Percentiles rank a stretch among this genome's conserved stretches.
Evolutionary conservation across 2,113 vertebrate species (phyloP).

Genomic region (Daphoenositta chrysoptera): DNA sequence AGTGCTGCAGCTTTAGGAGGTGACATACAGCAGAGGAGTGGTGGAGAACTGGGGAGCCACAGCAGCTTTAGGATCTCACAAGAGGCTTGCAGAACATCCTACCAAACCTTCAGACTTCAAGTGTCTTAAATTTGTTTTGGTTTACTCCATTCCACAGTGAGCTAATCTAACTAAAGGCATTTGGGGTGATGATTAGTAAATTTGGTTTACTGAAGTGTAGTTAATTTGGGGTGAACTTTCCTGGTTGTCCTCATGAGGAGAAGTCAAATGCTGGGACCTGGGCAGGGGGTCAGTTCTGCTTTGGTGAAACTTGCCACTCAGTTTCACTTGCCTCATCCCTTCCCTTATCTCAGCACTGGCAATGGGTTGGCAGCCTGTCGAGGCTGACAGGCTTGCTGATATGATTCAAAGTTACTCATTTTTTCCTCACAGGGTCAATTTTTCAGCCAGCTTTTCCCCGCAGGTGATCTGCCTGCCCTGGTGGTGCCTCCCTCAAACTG

Average conservation of each 20-base stretch:
- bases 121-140: not conserved
- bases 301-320: not conserved
- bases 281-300: not conserved
- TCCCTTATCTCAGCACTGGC: not conserved
- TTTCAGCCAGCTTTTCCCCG: not conserved
- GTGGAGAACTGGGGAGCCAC: not conserved
- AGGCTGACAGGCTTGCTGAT: not conserved
- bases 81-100: not conserved
- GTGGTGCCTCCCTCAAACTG: not conserved
- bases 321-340: not conserved
- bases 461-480: not conserved
- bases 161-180: not conserved
- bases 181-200: not conserved
- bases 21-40: not conserved
- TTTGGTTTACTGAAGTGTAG: not conserved
- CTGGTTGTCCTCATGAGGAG: not conserved
- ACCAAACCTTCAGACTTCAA: not conserved
- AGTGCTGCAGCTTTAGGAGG: not conserved
- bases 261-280: not conserved
- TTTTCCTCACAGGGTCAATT: not conserved
- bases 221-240: not conserved
- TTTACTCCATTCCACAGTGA: not conserved
- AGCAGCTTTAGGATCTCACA: not conserved
- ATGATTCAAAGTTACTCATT: fast-evolving
- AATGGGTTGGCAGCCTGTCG: fast-evolving